A percentile compares a stretch with the other conserved stretches of the same genome.
These are phyloP conservation scores for Cynodonichthys magdalenae DNA, from an alignment of 2,797 vertebrate genomes.

Conservation along the genomic window DNA sequence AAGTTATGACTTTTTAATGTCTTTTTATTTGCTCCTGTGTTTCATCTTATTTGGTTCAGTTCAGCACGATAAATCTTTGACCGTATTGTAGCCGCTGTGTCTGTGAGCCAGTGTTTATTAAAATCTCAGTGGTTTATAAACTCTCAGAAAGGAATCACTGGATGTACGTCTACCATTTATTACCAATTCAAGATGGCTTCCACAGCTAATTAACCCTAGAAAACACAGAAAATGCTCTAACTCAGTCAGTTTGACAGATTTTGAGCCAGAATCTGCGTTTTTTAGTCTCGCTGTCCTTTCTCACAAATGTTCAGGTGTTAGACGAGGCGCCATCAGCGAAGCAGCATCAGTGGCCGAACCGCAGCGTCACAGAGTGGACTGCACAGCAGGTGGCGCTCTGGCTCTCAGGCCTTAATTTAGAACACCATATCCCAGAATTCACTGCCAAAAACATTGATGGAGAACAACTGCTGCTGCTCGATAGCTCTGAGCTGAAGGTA, in stretches of 20 bases:
- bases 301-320: slow-evolving; percentile 83
- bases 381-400: slow-evolving; percentile 93
- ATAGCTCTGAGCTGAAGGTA: slow-evolving; percentile 92
- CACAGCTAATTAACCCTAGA: no score
- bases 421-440: slow-evolving; percentile 93
- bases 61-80: background rate
- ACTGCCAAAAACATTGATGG: slow-evolving; percentile 91
- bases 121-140: no score
- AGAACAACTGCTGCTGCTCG: slow-evolving; percentile 90
- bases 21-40: no score
- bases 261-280: background rate
- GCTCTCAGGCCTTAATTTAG: slow-evolving; percentile 89
- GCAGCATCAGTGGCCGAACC: slow-evolving; percentile 86
- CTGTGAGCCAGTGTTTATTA: background rate
- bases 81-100: slow-evolving; percentile 20
- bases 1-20: no score
- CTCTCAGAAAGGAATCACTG: no score
- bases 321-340: slow-evolving; percentile 88
- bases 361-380: slow-evolving; percentile 88
- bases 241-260: no score
- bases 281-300: background rate
- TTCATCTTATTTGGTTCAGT: no score
- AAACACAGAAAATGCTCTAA: no score
- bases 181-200: no score
- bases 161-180: no score